phyloP scores from a whole-genome alignment of 2,797 vertebrate species.

The Dromococcyx pavoninus region DNA sequence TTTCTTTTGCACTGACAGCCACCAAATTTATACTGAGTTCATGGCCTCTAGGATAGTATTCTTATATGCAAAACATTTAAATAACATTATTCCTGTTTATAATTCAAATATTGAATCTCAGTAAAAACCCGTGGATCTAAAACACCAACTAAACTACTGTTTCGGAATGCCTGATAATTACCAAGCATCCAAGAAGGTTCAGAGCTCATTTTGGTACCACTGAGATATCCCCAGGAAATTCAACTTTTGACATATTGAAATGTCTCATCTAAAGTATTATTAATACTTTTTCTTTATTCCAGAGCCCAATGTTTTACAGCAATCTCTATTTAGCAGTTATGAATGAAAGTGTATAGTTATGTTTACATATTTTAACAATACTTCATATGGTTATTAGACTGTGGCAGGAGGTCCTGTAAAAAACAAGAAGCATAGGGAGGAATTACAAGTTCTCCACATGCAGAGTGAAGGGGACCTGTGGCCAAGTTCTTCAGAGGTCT shows the following conservation, averaged over 20 bases:
- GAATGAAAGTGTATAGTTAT: neutral
- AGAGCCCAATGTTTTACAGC: neutral
- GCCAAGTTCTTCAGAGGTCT: neutral
- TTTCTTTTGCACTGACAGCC: neutral
- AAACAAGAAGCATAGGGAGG: fast-evolving
- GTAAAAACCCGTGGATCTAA: neutral
- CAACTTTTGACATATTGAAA: neutral
- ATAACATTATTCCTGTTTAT: neutral
- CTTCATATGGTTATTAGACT: neutral
- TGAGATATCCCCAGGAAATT: neutral
- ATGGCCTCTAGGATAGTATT: neutral
- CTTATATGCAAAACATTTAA: neutral
- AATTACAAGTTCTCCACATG: neutral
- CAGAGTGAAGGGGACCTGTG: neutral
- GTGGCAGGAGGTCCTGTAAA: neutral
- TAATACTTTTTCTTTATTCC: neutral
- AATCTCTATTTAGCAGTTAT: neutral
- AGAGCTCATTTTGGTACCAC: neutral
- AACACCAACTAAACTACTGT: neutral
- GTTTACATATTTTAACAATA: neutral
- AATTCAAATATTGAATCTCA: neutral
- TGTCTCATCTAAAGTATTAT: neutral
- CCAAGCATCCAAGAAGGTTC: neutral
- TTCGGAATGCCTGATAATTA: neutral
- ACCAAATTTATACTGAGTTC: neutral